phyloP scores from a whole-genome alignment of 2,888 invertebrate species.

The Pocota personata region DNA sequence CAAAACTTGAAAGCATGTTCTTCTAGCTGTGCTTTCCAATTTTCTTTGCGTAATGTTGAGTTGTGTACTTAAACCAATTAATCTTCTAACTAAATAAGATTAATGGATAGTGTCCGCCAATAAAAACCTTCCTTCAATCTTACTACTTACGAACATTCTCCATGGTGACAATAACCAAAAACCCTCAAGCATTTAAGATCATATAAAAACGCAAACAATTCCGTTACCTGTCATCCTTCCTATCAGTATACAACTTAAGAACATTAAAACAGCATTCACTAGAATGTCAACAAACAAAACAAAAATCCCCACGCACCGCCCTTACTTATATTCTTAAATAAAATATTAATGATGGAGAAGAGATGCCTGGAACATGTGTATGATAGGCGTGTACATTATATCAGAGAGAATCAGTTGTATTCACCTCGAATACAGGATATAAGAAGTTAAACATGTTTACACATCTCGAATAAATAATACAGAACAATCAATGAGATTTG shows the following conservation, averaged over 20 bases:
- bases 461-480: constrained; percentile 45
- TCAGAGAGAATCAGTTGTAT: neutral
- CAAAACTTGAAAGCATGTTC: too few species aligned
- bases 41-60: too few species aligned
- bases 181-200: neutral
- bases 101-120: too few species aligned
- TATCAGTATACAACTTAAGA: constrained; percentile 37
- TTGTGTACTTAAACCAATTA: too few species aligned
- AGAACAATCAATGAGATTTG: constrained; percentile 20
- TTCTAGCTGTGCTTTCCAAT: too few species aligned
- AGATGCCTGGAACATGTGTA: neutral
- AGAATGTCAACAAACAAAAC: neutral
- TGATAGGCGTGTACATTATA: neutral
- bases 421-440: constrained; percentile 13
- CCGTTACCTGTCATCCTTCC: constrained; percentile 22
- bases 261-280: constrained; percentile 18
- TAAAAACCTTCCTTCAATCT: neutral
- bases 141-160: neutral
- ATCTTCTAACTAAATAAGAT: too few species aligned
- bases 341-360: constrained; percentile 3
- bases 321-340: neutral
- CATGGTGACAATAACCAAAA: neutral
- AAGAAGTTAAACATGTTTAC: constrained; percentile 53
- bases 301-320: neutral
- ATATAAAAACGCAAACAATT: constrained; percentile 16